Evolutionary conservation across 1,140 invertebrate genomes (phyloP).

Genomic region (Aphaenogaster ashmeadi): DNA sequence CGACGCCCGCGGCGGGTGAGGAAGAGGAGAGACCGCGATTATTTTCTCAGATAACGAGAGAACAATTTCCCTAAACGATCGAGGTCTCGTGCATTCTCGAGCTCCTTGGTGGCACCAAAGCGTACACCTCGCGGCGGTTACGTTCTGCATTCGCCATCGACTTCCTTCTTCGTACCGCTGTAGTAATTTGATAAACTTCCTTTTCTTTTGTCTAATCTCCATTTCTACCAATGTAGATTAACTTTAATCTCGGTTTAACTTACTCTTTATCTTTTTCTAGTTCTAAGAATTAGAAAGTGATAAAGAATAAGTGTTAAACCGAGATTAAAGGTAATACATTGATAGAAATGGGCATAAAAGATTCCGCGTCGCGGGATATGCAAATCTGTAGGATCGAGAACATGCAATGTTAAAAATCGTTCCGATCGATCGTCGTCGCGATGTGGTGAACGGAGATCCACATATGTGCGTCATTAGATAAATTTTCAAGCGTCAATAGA

Average conservation of each 20-base stretch:
- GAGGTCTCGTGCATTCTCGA: neutral
- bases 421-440: neutral
- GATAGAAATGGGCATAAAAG: neutral
- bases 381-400: neutral
- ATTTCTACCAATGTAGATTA: too few species aligned
- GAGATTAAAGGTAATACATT: too few species aligned
- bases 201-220: neutral
- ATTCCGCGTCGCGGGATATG: neutral
- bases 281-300: too few species aligned
- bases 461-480: neutral
- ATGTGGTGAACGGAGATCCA: neutral
- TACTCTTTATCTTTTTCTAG: too few species aligned
- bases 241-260: too few species aligned
- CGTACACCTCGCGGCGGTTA: neutral
- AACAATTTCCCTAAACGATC: conserved; percentile 28
- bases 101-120: conserved; percentile 22
- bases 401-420: neutral
- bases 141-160: neutral
- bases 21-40: neutral
- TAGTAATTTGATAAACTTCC: neutral
- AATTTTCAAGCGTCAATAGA: neutral
- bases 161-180: conserved; percentile 37
- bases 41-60: conserved; percentile 27
- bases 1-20: neutral
- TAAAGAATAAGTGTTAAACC: too few species aligned